Base-by-base conservation (phyloP, 1,140 invertebrate species). In the Penaeus vannamei region DNA sequence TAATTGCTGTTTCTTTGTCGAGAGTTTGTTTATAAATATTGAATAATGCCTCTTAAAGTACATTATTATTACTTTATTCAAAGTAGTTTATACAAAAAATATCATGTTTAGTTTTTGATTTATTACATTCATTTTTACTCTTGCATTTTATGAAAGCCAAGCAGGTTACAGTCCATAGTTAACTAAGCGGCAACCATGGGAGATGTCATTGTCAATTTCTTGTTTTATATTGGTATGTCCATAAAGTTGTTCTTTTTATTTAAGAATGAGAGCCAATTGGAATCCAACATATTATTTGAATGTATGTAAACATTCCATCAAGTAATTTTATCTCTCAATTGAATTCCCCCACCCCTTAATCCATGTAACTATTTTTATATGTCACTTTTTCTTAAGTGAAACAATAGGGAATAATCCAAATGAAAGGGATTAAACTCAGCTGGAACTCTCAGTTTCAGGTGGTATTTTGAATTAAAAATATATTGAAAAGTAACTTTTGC, bases 111-210 rank as follows among this genome's bases (percentile, higher is more conserved):
- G 20, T 76, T 46, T 62, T 59, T 60, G 64, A 59, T 87, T 69
- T 64, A 59, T 60, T 82, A 66, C 46, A 82, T 83, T 82, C 83
- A 66, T 82, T 82, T 85, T 85, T 32, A 66, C 85, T 81, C 72
- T 69, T 81, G 80, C 64, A 81, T 85, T 90, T 90, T 90, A 86
- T 82, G 84, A 90, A 84, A 90, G 84, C 87, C 87, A 89, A 85
- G 84, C 88, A 90, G 88, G 84, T 90, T 90, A 61, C 88, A 90
- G 88, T 90, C 88, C 88, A 90, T 90, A 90, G 88, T 90, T 90
- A 90, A 90, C 88, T 90, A 90, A 90, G 88, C 88, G 88, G 84
- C 77, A 46, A 80, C 84, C 84, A 90, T 77, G 84, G 88, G 85
- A 90, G 76, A 32, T 23, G 84, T 82, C 83, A 60, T 59, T 61